Evolutionary conservation across 2,888 invertebrate species (phyloP).

Genomic region (Tillus elongatus): DNA sequence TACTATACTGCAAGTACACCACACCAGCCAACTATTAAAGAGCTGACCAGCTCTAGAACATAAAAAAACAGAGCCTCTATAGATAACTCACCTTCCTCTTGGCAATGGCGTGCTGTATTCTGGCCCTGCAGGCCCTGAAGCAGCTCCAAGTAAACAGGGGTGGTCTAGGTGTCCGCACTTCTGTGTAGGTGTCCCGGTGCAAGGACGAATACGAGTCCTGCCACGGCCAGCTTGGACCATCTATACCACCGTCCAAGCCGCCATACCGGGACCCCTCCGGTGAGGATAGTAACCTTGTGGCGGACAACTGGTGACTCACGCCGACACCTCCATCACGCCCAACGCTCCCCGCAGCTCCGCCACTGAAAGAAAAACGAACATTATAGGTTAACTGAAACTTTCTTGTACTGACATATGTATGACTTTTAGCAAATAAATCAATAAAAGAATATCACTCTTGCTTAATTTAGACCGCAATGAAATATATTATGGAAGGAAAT

Average conservation of each 20-base stretch:
- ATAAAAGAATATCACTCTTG: too few relatives aligned
- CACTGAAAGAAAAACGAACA: too few relatives aligned
- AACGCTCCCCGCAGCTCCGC: too few relatives aligned
- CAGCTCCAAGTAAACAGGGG: conserved; percentile 62
- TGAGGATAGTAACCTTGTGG: conserved; percentile 71
- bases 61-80: too few relatives aligned
- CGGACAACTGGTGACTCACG: conserved; percentile 74
- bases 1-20: too few relatives aligned
- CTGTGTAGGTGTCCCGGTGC: conserved; percentile 38
- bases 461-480: too few relatives aligned
- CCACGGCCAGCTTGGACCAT: conserved; percentile 45
- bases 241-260: conserved; percentile 56
- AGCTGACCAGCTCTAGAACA: too few relatives aligned
- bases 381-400: too few relatives aligned
- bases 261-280: conserved; percentile 70
- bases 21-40: too few relatives aligned
- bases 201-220: conserved; percentile 38
- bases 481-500: too few relatives aligned
- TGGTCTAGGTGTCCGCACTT: conserved; percentile 39
- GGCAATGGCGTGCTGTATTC: conserved; percentile 70
- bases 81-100: conserved; percentile 57
- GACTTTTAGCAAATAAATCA: too few relatives aligned
- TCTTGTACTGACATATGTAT: too few relatives aligned
- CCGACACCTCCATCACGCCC: conserved; percentile 54
- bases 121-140: conserved; percentile 64